Conservation (phyloP, 1,140 invertebrate genomes). For the Saccostrea cuccullata region DNA sequence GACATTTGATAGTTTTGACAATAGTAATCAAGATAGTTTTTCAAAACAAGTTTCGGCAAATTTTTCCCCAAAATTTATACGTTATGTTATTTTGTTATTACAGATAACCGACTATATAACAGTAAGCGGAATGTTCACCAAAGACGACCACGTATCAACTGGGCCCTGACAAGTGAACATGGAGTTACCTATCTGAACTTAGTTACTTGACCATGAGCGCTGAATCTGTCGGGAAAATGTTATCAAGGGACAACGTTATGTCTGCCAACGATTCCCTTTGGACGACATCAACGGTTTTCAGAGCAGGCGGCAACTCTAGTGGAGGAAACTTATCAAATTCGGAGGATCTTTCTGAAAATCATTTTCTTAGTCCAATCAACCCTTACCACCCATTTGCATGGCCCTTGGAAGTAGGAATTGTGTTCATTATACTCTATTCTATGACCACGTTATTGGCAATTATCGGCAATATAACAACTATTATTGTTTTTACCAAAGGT, state of each 20-base stretch:
- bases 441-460: slow-evolving; percentile 70
- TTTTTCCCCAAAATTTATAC: slow-evolving; percentile 2
- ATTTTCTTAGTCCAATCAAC: not conserved
- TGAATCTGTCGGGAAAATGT: not conserved
- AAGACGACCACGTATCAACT: not conserved
- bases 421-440: slow-evolving; percentile 73
- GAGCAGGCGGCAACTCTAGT: not conserved
- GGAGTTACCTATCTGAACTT: not conserved
- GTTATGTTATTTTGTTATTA: slow-evolving; percentile 16
- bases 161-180: not conserved
- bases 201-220: not conserved
- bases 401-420: slow-evolving; percentile 27
- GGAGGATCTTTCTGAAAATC: not conserved
- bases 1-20: slow-evolving; percentile 4
- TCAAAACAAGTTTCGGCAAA: slow-evolving; percentile 24
- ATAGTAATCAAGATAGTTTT: slow-evolving; percentile 17
- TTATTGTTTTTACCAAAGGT: slow-evolving; percentile 73
- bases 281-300: not conserved
- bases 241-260: not conserved
- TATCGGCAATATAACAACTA: slow-evolving; percentile 72
- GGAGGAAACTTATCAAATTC: not conserved
- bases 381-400: slow-evolving; percentile 17
- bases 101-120: not conserved
- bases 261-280: not conserved
- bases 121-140: not conserved